Conservation (phyloP, 1,140 invertebrate species). For the Drosophila nannoptera region DNA sequence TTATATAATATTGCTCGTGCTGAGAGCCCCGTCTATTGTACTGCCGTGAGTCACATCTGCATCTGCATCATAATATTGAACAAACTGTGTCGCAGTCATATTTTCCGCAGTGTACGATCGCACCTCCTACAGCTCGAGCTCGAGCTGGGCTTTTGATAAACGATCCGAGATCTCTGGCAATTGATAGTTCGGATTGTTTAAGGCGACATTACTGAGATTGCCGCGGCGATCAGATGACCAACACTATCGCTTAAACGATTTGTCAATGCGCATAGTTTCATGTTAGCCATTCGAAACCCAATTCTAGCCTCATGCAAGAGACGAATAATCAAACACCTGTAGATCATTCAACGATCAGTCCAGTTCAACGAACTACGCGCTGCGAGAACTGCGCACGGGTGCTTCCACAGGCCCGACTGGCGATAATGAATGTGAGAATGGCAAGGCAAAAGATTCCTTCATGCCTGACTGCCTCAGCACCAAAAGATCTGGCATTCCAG, state of each 20-base stretch:
- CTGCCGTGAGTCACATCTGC: slow-evolving; percentile 36
- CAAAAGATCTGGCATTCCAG: slow-evolving; percentile 44
- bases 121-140: slow-evolving; percentile 1
- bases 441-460: slow-evolving; percentile 29
- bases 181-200: slow-evolving; percentile 30
- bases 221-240: slow-evolving; percentile 31
- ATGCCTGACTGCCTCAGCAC: slow-evolving; percentile 34
- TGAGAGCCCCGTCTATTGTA: slow-evolving; percentile 53
- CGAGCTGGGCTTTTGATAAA: slow-evolving; percentile 16
- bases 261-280: slow-evolving; percentile 20
- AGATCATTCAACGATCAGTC: slow-evolving; percentile 38
- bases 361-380: slow-evolving; percentile 52
- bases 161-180: slow-evolving; percentile 28
- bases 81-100: not conserved
- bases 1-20: slow-evolving; percentile 54
- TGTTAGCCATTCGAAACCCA: slow-evolving; percentile 22
- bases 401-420: not conserved
- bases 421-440: slow-evolving; percentile 24
- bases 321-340: slow-evolving; percentile 43
- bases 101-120: slow-evolving; percentile 23
- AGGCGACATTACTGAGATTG: slow-evolving; percentile 26
- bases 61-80: slow-evolving; percentile 17
- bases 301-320: slow-evolving; percentile 35
- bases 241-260: slow-evolving; percentile 17
- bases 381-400: slow-evolving; percentile 31